These are phyloP conservation scores for Alectoris magna DNA, from an alignment of 2,797 vertebrate species.

Conservation along the genomic window DNA sequence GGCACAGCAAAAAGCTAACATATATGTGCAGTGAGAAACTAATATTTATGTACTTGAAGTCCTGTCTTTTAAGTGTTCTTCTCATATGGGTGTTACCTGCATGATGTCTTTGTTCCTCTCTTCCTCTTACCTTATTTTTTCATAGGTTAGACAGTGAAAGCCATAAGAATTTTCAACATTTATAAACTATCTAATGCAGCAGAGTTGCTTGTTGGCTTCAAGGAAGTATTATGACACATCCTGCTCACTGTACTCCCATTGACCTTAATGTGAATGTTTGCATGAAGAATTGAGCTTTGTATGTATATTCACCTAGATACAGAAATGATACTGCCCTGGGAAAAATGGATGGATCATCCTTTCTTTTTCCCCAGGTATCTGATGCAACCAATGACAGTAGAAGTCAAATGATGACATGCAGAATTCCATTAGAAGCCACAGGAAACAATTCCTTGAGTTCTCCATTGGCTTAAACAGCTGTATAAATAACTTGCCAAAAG, in stretches of 20 bases:
- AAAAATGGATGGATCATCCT: neutral
- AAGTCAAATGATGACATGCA: constrained; percentile 35
- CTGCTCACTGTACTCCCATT: constrained; percentile 9
- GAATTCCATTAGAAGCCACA: neutral
- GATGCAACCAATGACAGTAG: constrained; percentile 9
- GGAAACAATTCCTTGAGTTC: neutral
- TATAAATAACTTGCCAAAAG: constrained; percentile 43
- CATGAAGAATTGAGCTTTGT: constrained; percentile 22
- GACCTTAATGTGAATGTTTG: constrained; percentile 37
- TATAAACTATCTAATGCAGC: neutral
- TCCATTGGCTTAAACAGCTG: constrained; percentile 7
- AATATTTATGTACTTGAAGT: neutral
- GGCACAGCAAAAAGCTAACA: neutral
- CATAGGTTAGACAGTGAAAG: neutral
- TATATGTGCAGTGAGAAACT: neutral
- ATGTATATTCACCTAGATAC: constrained; percentile 19
- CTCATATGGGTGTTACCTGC: neutral
- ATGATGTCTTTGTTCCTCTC: neutral
- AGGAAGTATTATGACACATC: constrained; percentile 4
- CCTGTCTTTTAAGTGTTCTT: no score
- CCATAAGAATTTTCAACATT: neutral
- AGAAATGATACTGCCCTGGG: constrained; percentile 30
- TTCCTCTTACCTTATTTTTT: neutral
- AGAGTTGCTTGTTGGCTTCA: constrained; percentile 23
- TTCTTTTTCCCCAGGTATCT: constrained; percentile 26